Evolutionary conservation across 2,797 vertebrate species (phyloP).

Genomic region (Sebastes itinus): DNA sequence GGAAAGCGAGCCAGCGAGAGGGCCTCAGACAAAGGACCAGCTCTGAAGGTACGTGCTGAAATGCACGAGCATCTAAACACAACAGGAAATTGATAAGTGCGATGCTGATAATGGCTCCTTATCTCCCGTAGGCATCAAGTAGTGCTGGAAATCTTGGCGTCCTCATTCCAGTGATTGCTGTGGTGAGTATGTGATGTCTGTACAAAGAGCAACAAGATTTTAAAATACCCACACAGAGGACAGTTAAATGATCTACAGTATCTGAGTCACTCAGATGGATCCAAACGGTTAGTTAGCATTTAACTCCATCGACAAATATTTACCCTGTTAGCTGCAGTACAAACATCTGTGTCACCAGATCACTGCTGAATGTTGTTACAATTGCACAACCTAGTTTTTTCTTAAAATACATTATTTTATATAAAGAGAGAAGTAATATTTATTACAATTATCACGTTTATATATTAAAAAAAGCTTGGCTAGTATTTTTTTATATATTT

Average conservation of each 20-base stretch:
- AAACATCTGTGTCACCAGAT: conserved; percentile 34
- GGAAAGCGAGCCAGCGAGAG: conserved; percentile 96
- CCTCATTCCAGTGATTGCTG: conserved; percentile 97
- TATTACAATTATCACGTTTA: too few species aligned
- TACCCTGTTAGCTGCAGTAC: conserved; percentile 68
- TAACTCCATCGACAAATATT: conserved; percentile 88
- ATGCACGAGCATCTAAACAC: conserved; percentile 1
- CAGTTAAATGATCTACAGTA: conserved; percentile 15
- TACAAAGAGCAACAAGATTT: not conserved
- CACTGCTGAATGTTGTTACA: not conserved
- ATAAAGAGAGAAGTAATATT: not conserved
- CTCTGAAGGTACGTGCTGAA: conserved; percentile 86
- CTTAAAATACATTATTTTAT: not conserved
- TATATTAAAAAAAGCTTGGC: not conserved
- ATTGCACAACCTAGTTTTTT: not conserved
- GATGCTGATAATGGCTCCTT: conserved; percentile 14
- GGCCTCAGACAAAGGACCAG: conserved; percentile 95
- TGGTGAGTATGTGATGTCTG: conserved; percentile 85
- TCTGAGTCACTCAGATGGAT: conserved; percentile 14
- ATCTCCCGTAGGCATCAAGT: conserved; percentile 89
- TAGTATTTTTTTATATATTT: conserved; percentile 9
- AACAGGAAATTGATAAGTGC: conserved; percentile 17
- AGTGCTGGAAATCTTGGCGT: conserved; percentile 97
- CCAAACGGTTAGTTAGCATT: conserved; percentile 66
- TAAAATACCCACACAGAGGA: not conserved